Conservation (phyloP, 2,113 vertebrate species). For the Lagopus muta region DNA sequence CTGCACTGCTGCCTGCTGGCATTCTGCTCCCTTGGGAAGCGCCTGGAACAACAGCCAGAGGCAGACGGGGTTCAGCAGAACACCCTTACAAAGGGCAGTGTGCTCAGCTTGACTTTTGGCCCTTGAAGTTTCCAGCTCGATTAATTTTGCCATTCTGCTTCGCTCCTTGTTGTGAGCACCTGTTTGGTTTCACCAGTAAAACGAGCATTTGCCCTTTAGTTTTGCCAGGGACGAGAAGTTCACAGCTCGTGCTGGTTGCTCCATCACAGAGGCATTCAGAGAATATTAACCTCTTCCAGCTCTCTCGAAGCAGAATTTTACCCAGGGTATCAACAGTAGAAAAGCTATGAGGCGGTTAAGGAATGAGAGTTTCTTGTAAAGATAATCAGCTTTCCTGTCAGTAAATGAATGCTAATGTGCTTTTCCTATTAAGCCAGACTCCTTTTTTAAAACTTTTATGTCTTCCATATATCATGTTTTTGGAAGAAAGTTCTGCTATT, state of each 20-base stretch:
- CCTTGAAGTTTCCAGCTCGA: not conserved
- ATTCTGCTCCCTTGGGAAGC: not conserved
- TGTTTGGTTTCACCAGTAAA: not conserved
- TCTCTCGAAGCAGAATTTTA: not conserved
- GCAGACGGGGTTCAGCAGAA: not conserved
- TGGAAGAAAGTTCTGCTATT: conserved; percentile 74
- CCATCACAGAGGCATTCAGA: not conserved
- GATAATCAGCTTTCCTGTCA: conserved; percentile 59
- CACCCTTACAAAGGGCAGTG: not conserved
- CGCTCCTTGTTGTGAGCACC: not conserved
- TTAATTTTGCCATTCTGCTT: conserved; percentile 23
- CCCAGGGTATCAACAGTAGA: not conserved
- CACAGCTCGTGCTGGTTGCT: not conserved
- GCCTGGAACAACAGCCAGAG: not conserved
- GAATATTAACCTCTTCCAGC: conserved; percentile 32
- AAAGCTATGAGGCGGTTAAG: not conserved
- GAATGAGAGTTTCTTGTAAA: conserved; percentile 43
- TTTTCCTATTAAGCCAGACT: conserved; percentile 58
- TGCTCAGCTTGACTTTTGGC: not conserved
- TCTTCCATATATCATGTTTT: conserved; percentile 67
- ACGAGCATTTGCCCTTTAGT: not conserved
- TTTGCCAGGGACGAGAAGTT: conserved; percentile 7
- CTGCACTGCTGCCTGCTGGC: not conserved
- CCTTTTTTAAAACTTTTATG: conserved; percentile 70
- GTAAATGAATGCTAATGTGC: conserved; percentile 60